phyloP scores from a whole-genome alignment of 2,797 vertebrate species.

The Octomys mimax region DNA sequence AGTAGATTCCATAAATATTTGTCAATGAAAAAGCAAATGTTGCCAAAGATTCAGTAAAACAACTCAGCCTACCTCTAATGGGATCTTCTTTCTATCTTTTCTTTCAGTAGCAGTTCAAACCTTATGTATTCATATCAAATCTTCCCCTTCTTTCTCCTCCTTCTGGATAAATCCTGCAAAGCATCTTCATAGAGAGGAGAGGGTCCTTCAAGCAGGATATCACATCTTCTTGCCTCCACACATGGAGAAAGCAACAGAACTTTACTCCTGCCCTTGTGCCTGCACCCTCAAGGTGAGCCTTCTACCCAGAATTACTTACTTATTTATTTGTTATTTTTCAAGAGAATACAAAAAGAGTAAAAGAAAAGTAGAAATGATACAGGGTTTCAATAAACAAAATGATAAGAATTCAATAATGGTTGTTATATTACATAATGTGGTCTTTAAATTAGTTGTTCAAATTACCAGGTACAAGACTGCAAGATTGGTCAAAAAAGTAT shows the following conservation, averaged over 20 bases:
- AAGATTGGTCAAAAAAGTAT: too few relatives aligned
- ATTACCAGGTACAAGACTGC: too few relatives aligned
- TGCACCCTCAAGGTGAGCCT: rapidly evolving
- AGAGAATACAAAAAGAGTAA: too few relatives aligned
- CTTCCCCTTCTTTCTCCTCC: neutral
- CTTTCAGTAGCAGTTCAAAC: neutral
- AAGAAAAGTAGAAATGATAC: too few relatives aligned
- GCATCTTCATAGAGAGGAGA: neutral
- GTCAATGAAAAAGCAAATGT: neutral
- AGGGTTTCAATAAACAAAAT: too few relatives aligned
- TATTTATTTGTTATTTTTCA: too few relatives aligned
- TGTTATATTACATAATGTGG: too few relatives aligned
- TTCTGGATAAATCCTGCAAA: neutral
- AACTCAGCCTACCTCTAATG: neutral
- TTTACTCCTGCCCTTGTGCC: neutral
- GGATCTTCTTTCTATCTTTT: neutral
- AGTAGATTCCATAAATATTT: neutral
- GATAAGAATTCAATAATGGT: too few relatives aligned
- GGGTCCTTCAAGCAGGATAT: neutral
- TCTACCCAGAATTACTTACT: neutral
- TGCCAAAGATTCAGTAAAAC: neutral
- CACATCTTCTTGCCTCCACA: neutral
- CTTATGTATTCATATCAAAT: neutral
- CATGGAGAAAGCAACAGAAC: rapidly evolving
- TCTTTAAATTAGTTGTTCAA: too few relatives aligned